A percentile compares a stretch with the other conserved stretches of the same genome.
Evolutionary conservation across 2,797 vertebrate genomes (phyloP).

Genomic region (Mallotus villosus): DNA sequence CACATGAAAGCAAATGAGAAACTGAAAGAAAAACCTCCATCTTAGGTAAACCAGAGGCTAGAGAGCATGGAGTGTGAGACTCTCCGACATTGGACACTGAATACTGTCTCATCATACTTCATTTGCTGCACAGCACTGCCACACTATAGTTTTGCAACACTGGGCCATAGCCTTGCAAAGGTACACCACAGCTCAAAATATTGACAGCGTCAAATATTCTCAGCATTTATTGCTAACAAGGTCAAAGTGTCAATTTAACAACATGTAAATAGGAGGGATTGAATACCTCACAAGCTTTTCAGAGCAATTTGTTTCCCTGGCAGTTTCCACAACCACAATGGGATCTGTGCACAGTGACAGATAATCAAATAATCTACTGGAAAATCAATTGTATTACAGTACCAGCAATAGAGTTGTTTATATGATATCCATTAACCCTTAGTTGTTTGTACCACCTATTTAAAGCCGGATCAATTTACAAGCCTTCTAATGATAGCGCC

Average conservation of each 20-base stretch:
- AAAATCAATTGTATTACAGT: background rate
- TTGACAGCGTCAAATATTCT: conserved; percentile 54
- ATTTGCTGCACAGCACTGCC: conserved; percentile 27
- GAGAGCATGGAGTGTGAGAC: no score
- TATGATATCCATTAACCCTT: conserved; percentile 11
- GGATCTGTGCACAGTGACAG: background rate
- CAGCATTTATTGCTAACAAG: conserved; percentile 61
- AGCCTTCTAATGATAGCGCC: conserved; percentile 22
- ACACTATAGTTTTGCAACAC: conserved; percentile 24
- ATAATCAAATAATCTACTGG: conserved; percentile 2
- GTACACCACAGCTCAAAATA: conserved; percentile 47
- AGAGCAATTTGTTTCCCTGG: background rate
- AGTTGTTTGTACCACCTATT: conserved; percentile 27
- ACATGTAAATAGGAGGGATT: conserved; percentile 58
- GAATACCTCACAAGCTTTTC: conserved; percentile 36
- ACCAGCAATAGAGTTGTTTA: conserved; percentile 1
- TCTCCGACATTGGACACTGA: background rate
- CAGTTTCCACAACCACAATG: background rate
- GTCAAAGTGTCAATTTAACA: conserved; percentile 69
- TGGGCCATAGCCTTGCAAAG: conserved; percentile 36
- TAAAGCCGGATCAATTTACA: conserved; percentile 30
- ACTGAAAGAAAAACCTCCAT: conserved; percentile 6
- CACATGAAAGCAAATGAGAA: conserved; percentile 12
- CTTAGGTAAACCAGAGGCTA: conserved; percentile 18
- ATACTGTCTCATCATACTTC: background rate